Evolutionary conservation across 2,797 vertebrate species (phyloP), one percentile per base, ranked within the genome.

Genomic region (Botia almorhae): DNA sequence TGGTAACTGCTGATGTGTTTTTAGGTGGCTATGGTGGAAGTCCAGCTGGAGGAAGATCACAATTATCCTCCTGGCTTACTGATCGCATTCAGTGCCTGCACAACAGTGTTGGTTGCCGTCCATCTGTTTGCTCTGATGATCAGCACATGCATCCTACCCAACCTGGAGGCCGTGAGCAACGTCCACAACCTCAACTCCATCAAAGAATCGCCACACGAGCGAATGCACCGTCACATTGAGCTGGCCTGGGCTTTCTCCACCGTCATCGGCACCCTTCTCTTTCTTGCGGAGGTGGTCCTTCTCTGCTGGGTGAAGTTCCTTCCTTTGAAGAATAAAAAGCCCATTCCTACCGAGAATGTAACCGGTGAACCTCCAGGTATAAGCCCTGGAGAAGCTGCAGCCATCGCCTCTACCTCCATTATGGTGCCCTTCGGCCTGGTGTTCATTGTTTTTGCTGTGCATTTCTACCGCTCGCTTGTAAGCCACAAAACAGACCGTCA

Each of bases 21-120:
- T 67, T 87, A 99, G 98, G 98, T 99, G 86, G 98, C 98, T 23
- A 99, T 99, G 98, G 98, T 99, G 85, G 98, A 99, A 91, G 97
- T 98, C 0, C 97, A 99, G 91, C 91, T 99, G 82, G 97, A 99
- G 0, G 60, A 80, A 0, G 90, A 92, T 0, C 87, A 95, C 0
- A 72, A 85, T 1, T 99, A 99, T 82, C 98, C 98, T 0, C 94
- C 93, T 0, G 98, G 96, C 65, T 93, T 99, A 87, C 90, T 99
- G 85, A 97, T 99, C 0, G 97, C 97, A 83, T 99, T 99, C 91
- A 98, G 97, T 1, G 97, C 96, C 88, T 99, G 98, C 81, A 99
- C 98, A 74, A 99, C 98, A 0, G 93, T 99, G 68, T 94, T 65
- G 63, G 63, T 65, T 4, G 63, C 63, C 17, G 63, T 65, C 33